A percentile compares a stretch with the other conserved stretches of the same genome.
Evolutionary conservation across 2,888 invertebrate genomes (phyloP).

Genomic region (Halocaridina rubra): DNA sequence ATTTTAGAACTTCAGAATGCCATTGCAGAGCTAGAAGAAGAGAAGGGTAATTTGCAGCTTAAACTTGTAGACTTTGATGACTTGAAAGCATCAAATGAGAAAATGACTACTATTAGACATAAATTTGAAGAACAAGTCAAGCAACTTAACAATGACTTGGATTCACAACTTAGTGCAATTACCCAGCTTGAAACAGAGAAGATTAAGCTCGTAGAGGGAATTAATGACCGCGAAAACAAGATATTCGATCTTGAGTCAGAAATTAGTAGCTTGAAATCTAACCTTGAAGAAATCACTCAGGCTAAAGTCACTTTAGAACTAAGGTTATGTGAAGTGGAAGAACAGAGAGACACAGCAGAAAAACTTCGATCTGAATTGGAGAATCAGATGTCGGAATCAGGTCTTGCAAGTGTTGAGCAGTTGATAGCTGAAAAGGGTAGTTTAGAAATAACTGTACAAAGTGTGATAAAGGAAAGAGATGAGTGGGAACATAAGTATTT

Average conservation of each 20-base stretch:
- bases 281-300: constrained; percentile 63
- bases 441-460: constrained; percentile 36
- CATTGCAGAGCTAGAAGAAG: constrained; percentile 87
- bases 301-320: constrained; percentile 82
- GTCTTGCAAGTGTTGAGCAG: constrained; percentile 52
- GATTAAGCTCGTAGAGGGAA: constrained; percentile 77
- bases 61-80: constrained; percentile 85
- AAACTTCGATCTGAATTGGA: constrained; percentile 73
- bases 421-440: constrained; percentile 65
- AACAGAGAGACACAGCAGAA: constrained; percentile 77
- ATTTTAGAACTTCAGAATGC: constrained; percentile 67
- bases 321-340: constrained; percentile 82
- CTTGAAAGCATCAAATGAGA: constrained; percentile 44
- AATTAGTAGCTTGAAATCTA: not conserved
- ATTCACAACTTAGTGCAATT: constrained; percentile 74
- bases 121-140: constrained; percentile 64
- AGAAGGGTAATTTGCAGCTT: constrained; percentile 90
- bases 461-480: constrained; percentile 23
- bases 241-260: constrained; percentile 56
- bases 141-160: constrained; percentile 66
- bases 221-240: constrained; percentile 57
- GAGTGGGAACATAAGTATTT: constrained; percentile 20
- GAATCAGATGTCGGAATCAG: constrained; percentile 31
- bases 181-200: constrained; percentile 77
- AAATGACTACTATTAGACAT: constrained; percentile 22